Evolutionary conservation across 2,888 invertebrate species (phyloP).

Genomic region (Dione juno): DNA sequence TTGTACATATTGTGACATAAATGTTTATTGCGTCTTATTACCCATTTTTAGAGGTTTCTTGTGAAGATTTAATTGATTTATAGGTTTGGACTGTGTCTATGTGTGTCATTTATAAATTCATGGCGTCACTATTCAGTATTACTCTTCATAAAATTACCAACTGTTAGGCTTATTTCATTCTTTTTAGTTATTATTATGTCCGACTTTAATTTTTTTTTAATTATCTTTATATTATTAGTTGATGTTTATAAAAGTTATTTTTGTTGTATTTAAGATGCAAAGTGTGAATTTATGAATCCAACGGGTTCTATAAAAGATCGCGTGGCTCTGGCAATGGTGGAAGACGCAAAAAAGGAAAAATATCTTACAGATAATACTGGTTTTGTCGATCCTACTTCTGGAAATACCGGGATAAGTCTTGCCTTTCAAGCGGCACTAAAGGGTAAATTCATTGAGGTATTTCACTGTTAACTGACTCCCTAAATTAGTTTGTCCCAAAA

Average conservation of each 20-base stretch:
- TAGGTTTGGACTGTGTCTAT: too few species aligned
- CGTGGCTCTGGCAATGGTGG: constrained; percentile 94
- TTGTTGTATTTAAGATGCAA: constrained; percentile 86
- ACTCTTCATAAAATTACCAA: too few species aligned
- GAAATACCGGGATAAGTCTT: constrained; percentile 92
- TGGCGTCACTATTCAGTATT: too few species aligned
- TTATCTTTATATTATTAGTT: background rate
- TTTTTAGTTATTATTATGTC: too few species aligned
- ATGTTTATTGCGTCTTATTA: too few species aligned
- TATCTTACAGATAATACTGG: constrained; percentile 90
- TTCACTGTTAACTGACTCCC: background rate
- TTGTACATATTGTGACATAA: background rate
- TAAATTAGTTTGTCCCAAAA: too few species aligned
- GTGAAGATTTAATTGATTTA: too few species aligned
- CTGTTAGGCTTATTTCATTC: too few species aligned
- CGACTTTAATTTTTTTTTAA: too few species aligned
- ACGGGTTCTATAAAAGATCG: constrained; percentile 97
- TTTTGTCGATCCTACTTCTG: constrained; percentile 97
- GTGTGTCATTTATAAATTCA: too few species aligned
- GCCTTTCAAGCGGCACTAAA: constrained; percentile 93
- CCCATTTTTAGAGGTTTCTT: too few species aligned
- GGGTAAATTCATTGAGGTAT: constrained; percentile 47
- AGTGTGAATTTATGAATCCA: constrained; percentile 97
- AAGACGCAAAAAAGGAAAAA: constrained; percentile 93
- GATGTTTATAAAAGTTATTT: background rate